A percentile compares a stretch with the other conserved stretches of the same genome.
Evolutionary conservation across 2,888 invertebrate genomes (phyloP).

Genomic region (Ichneumoninae sp.): DNA sequence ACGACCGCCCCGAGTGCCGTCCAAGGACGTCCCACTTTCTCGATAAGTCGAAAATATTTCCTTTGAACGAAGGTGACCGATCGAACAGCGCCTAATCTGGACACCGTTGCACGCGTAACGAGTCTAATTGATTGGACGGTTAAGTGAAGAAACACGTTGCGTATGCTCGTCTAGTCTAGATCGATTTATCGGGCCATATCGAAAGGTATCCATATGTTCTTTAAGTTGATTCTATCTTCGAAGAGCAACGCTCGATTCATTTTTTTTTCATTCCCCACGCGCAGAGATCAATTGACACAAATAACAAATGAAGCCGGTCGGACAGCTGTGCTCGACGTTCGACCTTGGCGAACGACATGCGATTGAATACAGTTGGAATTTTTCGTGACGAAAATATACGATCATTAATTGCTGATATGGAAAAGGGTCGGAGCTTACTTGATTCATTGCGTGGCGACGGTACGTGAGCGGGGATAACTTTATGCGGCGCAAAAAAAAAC

Average conservation of each 20-base stretch:
- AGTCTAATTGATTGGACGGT: conserved; percentile 1
- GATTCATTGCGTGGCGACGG: neutral
- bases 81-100: conserved; percentile 53
- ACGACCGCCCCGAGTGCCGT: neutral
- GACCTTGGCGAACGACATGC: conserved; percentile 39
- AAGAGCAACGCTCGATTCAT: neutral
- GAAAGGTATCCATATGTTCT: neutral
- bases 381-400: neutral
- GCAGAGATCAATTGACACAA: neutral
- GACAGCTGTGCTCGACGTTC: conserved; percentile 31
- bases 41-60: conserved; percentile 47
- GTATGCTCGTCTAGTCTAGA: neutral
- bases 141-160: neutral
- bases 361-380: neutral
- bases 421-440: neutral
- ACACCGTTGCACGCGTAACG: neutral
- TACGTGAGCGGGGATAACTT: no score
- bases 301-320: conserved; percentile 4
- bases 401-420: neutral
- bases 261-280: neutral
- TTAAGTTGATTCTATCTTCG: neutral
- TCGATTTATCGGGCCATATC: conserved; percentile 4
- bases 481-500: neutral
- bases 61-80: conserved; percentile 31
- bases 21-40: conserved; percentile 63